Evolutionary conservation across 2,888 invertebrate species (phyloP).

Genomic region (Drosophila hamatofila): DNA sequence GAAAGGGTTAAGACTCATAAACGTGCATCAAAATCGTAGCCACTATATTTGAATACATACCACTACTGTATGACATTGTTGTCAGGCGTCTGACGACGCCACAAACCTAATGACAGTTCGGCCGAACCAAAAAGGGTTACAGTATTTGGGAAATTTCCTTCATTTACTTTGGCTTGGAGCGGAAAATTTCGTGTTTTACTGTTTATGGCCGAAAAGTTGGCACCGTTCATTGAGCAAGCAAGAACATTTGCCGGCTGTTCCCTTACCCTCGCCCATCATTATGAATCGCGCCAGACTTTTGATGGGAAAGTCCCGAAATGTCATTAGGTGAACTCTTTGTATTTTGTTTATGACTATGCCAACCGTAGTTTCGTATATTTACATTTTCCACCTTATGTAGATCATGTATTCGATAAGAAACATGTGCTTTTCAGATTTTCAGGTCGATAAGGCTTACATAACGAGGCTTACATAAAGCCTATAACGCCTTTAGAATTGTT

Average conservation of each 20-base stretch:
- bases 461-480: slow-evolving; percentile 3
- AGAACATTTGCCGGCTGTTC: slow-evolving; percentile 35
- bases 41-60: slow-evolving; percentile 11
- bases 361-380: slow-evolving; percentile 20
- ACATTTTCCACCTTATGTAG: slow-evolving; percentile 11
- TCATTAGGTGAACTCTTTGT: slow-evolving; percentile 72
- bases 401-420: slow-evolving; percentile 24
- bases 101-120: slow-evolving; percentile 74
- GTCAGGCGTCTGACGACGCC: slow-evolving; percentile 72
- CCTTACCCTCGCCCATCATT: slow-evolving; percentile 46
- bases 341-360: slow-evolving; percentile 53
- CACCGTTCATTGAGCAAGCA: slow-evolving; percentile 66
- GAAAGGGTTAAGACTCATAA: slow-evolving; percentile 62
- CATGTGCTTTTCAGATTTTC: slow-evolving; percentile 1
- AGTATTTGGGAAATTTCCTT: slow-evolving; percentile 67
- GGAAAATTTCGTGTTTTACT: slow-evolving; percentile 48
- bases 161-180: slow-evolving; percentile 45
- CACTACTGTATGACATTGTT: slow-evolving; percentile 34
- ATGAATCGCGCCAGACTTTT: slow-evolving; percentile 77
- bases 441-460: neutral
- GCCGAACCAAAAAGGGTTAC: slow-evolving; percentile 65
- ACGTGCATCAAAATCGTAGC: slow-evolving; percentile 27
- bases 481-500: neutral
- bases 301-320: slow-evolving; percentile 77
- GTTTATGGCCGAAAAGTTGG: slow-evolving; percentile 71